Evolutionary conservation across 2,888 invertebrate genomes (phyloP), one percentile per base, ranked within the genome.

Genomic region (Cheilosia vernalis): DNA sequence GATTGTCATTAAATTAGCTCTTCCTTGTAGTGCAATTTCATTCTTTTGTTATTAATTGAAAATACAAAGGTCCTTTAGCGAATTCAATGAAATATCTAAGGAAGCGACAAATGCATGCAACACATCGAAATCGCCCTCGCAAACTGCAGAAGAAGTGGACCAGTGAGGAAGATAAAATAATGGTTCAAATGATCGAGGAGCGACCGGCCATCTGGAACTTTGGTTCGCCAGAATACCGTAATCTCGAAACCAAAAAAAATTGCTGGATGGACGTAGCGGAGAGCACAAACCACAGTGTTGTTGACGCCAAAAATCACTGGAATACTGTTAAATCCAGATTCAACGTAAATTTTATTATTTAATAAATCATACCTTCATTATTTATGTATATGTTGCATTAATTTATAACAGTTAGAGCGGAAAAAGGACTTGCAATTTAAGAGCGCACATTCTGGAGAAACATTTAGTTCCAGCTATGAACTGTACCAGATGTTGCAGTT

Each of bases 291-390:
- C 40, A 60, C 21, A 60, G 19, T 24, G 58, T 60, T 6, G 10
- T 5, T 21, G 40, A 60, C 7, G 37, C 37, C 19, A 60, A 40
- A 21, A 60, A 13, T 7, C 58, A 60, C 13, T 40, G 58, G 58
- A 60, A 60, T 21, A 40, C 40, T 0, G 15, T 60, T 4, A 60
- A 21, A 40, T 60, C 58, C 2, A 60, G 58, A 40, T 60, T 60
- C 17, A 60, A 40, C 21, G 58, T 60, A 37, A n/a, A 3, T 17
- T 37, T 10, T 13, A 37, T 37, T 13, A 37, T 13, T 37, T 4
- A 37, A 37, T 37, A 13, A 37, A 13, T 37, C 1, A 13, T 13
- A 3, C 9, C 7, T 30, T 30, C 30, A 27, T 27, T 33, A 33
- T 10, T 24, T 24, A 33, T 37, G 3, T 3, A 4, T 37, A 37